Evolutionary conservation across 1,140 invertebrate genomes (phyloP).

Genomic region (Leptoteleia sp.): DNA sequence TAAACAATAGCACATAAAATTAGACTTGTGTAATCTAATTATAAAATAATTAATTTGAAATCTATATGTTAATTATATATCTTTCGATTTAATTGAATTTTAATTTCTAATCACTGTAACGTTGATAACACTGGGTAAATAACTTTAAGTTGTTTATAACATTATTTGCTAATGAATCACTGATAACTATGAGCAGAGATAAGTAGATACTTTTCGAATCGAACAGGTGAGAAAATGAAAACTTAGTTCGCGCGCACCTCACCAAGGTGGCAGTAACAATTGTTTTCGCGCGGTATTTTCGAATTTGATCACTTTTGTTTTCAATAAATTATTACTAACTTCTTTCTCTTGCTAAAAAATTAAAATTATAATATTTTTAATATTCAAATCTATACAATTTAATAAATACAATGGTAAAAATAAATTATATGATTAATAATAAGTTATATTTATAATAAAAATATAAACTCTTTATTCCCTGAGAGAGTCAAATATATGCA

Average conservation of each 20-base stretch:
- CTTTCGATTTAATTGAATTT: constrained; percentile 4
- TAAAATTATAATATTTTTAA: too few species aligned
- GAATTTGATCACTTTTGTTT: too few species aligned
- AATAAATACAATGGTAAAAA: too few species aligned
- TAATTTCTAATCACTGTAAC: constrained; percentile 17
- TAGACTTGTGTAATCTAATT: background rate
- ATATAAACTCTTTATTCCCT: too few species aligned
- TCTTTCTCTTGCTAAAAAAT: too few species aligned
- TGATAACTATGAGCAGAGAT: constrained; percentile 25
- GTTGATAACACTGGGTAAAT: constrained; percentile 35
- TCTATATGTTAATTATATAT: background rate
- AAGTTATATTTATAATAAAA: too few species aligned
- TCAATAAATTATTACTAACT: too few species aligned
- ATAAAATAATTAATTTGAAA: constrained; percentile 10
- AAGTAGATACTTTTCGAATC: constrained; percentile 33
- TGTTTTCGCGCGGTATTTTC: constrained; percentile 5
- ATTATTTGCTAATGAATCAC: constrained; percentile 50
- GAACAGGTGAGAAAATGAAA: constrained; percentile 27
- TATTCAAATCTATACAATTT: too few species aligned
- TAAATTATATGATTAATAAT: too few species aligned
- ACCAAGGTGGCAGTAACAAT: constrained; percentile 33
- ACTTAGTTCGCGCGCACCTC: constrained; percentile 21
- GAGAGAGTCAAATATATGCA: too few species aligned
- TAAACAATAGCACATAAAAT: constrained; percentile 9
- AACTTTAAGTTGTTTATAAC: constrained; percentile 33